Evolutionary conservation across 2,888 invertebrate species (phyloP).

Genomic region (Fabriciana adippe): DNA sequence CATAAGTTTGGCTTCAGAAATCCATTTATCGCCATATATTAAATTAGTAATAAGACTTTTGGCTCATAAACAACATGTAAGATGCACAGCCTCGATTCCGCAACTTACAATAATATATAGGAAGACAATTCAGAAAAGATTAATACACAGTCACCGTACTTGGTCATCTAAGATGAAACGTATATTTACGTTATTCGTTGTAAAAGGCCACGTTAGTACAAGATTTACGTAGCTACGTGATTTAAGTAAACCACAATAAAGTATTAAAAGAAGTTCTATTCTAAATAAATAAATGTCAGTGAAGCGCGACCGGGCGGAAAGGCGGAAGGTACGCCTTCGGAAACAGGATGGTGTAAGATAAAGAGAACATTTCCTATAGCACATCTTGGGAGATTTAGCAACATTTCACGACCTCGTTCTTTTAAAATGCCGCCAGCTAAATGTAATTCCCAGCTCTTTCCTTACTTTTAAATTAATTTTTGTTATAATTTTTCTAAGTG

Average conservation of each 20-base stretch:
- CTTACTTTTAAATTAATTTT: slow-evolving; percentile 26
- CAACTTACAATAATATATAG: too few species aligned
- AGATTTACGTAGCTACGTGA: slow-evolving; percentile 13
- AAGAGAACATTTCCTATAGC: slow-evolving; percentile 79
- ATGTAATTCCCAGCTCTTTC: slow-evolving; percentile 54
- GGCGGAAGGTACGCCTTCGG: slow-evolving; percentile 75
- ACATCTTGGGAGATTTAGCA: slow-evolving; percentile 70
- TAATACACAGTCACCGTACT: background rate
- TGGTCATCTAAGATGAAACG: background rate
- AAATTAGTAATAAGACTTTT: too few species aligned
- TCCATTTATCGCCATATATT: too few species aligned
- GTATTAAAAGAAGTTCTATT: slow-evolving; percentile 42
- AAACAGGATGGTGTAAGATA: slow-evolving; percentile 81
- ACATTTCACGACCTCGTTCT: slow-evolving; percentile 65
- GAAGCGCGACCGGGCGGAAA: slow-evolving; percentile 64
- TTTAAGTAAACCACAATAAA: slow-evolving; percentile 20
- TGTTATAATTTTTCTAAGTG: slow-evolving; percentile 12
- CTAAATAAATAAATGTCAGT: slow-evolving; percentile 70
- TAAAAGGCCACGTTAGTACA: background rate
- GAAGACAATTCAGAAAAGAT: background rate
- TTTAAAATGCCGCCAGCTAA: slow-evolving; percentile 54
- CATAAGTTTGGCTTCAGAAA: too few species aligned
- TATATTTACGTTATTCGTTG: background rate
- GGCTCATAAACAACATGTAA: too few species aligned
- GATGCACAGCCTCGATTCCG: too few species aligned